Percentiles rank a stretch among this genome's conserved stretches.
These are phyloP conservation scores for Physella acuta DNA, from an alignment of 1,140 invertebrate genomes.

Conservation along the genomic window DNA sequence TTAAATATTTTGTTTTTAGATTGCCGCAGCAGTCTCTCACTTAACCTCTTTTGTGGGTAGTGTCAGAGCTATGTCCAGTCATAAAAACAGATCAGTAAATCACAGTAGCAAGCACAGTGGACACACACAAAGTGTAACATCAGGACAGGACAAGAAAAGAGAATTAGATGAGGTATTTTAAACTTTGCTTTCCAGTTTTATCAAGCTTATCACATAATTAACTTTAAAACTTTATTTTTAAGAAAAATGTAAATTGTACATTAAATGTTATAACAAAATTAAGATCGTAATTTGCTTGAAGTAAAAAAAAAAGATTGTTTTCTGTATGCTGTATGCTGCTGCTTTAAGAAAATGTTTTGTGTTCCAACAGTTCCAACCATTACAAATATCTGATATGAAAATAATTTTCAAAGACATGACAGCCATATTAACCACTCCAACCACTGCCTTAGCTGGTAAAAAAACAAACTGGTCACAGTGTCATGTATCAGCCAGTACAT, in stretches of 20 bases:
- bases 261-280: not conserved
- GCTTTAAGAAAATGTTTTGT: not conserved
- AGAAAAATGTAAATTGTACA: not conserved
- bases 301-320: not conserved
- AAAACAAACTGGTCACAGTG: conserved; percentile 29
- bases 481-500: conserved; percentile 34
- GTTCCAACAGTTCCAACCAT: not conserved
- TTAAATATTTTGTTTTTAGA: conserved; percentile 27
- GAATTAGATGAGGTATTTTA: not conserved
- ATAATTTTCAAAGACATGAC: conserved; percentile 8
- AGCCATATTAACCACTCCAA: not conserved
- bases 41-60: conserved; percentile 14
- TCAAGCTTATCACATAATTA: too few species aligned
- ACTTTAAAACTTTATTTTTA: not conserved
- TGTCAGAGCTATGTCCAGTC: not conserved
- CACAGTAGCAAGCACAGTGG: not conserved
- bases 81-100: conserved; percentile 6
- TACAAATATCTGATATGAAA: conserved; percentile 10
- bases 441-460: conserved; percentile 13
- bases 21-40: conserved; percentile 33
- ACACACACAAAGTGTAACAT: not conserved
- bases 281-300: not conserved
- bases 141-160: not conserved
- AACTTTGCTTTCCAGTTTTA: not conserved
- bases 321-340: not conserved